Conservation (phyloP, 2,797 vertebrate genomes). For the Muraenolepis orangiensis region DNA sequence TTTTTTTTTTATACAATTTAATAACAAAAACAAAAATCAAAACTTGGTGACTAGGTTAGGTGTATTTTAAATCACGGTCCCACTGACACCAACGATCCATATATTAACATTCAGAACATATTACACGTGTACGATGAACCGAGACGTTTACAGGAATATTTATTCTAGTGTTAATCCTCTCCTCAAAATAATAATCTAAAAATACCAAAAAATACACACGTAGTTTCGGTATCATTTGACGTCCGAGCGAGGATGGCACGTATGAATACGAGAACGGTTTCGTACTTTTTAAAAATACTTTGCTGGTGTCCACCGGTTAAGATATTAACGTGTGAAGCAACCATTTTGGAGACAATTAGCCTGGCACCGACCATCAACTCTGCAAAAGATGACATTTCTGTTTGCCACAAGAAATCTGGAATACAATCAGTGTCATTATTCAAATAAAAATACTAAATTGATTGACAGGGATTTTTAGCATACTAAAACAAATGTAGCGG, state of each 20-base stretch:
- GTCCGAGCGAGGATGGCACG: background rate
- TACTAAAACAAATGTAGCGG: slow-evolving; percentile 52
- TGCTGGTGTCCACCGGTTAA: slow-evolving; percentile 44
- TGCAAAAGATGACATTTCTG: background rate
- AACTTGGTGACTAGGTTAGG: background rate
- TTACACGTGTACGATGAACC: slow-evolving; percentile 68
- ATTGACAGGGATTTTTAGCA: slow-evolving; percentile 53
- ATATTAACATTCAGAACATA: slow-evolving; percentile 55
- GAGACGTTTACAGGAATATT: slow-evolving; percentile 19
- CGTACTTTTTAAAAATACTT: slow-evolving; percentile 36
- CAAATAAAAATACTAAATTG: slow-evolving; percentile 35
- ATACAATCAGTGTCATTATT: slow-evolving; percentile 35
- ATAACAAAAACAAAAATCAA: background rate
- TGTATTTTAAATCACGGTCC: background rate
- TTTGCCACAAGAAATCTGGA: slow-evolving; percentile 17
- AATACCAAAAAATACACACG: background rate
- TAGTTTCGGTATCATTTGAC: background rate
- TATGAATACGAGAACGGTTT: slow-evolving; percentile 45
- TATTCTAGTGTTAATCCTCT: background rate
- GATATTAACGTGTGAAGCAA: slow-evolving; percentile 39
- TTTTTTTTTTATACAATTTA: background rate
- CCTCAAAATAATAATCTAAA: background rate
- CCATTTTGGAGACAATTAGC: slow-evolving; percentile 29
- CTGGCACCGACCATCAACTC: slow-evolving; percentile 11
- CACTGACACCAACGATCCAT: background rate